Evolutionary conservation across 1,140 invertebrate species (phyloP).

Genomic region (Neodiprion lecontei): DNA sequence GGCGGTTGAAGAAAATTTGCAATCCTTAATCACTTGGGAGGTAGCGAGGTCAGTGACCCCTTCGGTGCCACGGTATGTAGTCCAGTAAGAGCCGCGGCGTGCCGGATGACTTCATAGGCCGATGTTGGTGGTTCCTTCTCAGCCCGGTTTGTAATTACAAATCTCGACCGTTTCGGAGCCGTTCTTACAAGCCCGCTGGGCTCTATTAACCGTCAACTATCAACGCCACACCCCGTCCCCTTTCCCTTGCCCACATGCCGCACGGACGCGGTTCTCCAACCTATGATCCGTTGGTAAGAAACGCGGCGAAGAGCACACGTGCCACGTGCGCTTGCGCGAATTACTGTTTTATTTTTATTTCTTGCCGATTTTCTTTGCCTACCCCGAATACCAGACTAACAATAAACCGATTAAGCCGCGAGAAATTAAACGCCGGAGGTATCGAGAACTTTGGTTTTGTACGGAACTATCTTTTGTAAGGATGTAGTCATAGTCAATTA

Average conservation of each 20-base stretch:
- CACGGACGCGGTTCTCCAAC: not conserved
- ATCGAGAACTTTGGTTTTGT: no score
- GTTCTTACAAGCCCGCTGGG: not conserved
- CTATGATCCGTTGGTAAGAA: not conserved
- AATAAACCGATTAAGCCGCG: no score
- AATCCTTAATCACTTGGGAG: constrained; percentile 3
- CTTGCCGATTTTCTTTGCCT: not conserved
- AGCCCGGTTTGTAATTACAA: constrained; percentile 6
- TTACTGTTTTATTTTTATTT: not conserved
- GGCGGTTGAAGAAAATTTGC: not conserved
- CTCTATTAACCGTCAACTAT: constrained; percentile 7
- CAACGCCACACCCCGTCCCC: constrained; percentile 2
- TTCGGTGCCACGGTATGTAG: constrained; percentile 20
- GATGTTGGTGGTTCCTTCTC: constrained; percentile 12
- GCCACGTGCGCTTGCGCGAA: not conserved
- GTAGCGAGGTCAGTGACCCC: constrained; percentile 5
- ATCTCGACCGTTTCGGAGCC: constrained; percentile 1
- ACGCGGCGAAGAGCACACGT: not conserved
- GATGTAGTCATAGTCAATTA: no score
- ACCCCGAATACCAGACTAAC: not conserved
- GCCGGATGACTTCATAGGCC: constrained; percentile 22
- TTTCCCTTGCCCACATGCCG: not conserved
- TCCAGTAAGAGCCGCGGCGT: constrained; percentile 22
- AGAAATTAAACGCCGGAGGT: no score
- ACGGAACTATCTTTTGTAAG: no score